Conservation (phyloP, 2,797 vertebrate species). For the Yasuhikotakia modesta region DNA sequence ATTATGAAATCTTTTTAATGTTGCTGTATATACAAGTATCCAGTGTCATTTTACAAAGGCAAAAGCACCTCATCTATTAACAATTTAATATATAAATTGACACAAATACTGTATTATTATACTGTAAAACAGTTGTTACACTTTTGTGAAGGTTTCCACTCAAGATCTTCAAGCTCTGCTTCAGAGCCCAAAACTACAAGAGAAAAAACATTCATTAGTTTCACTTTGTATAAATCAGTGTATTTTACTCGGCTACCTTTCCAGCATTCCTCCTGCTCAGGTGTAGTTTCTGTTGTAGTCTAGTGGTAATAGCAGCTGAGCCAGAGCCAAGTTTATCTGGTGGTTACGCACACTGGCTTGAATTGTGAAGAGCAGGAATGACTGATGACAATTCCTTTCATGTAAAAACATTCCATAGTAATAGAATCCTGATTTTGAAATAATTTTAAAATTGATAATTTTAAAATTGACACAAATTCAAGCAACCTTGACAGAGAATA, state of each 20-base stretch:
- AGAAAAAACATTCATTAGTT: not conserved
- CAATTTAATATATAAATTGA: not conserved
- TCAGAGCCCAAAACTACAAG: constrained; percentile 63
- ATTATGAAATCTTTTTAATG: too few relatives aligned
- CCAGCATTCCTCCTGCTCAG: constrained; percentile 93
- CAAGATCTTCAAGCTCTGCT: not conserved
- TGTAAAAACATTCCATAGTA: constrained; percentile 28
- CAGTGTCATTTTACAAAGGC: not conserved
- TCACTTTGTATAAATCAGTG: not conserved
- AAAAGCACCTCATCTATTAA: not conserved
- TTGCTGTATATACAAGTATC: constrained; percentile 21
- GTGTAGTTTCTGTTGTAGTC: constrained; percentile 99
- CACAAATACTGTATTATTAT: not conserved
- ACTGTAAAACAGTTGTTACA: not conserved
- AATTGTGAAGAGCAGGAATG: constrained; percentile 95
- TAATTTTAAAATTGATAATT: not conserved
- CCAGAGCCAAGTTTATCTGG: constrained; percentile 95
- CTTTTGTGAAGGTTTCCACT: not conserved
- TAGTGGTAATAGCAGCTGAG: constrained; percentile 90
- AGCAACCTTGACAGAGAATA: constrained; percentile 89
- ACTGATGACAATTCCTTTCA: constrained; percentile 93
- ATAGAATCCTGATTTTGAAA: not conserved
- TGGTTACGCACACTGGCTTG: constrained; percentile 95
- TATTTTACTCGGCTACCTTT: constrained; percentile 80
- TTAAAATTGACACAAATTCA: not conserved